Percentiles rank a stretch among this genome's conserved stretches.
These are phyloP conservation scores for Romanomermis culicivorax DNA, from an alignment of 2,888 invertebrate species.

Conservation along the genomic window DNA sequence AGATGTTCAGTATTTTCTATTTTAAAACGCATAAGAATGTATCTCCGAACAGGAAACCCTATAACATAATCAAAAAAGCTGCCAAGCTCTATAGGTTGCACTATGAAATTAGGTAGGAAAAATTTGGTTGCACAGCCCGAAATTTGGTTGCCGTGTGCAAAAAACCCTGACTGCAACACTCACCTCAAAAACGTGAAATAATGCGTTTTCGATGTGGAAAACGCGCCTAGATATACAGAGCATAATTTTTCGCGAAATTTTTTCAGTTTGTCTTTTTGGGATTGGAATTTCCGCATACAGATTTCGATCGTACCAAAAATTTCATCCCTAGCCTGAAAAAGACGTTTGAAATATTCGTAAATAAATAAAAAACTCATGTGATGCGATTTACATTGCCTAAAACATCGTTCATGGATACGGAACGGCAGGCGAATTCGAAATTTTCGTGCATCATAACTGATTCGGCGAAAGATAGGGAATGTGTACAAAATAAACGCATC, in stretches of 20 bases:
- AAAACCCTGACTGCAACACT: no score
- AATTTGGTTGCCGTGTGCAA: no score
- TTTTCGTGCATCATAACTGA: conserved; percentile 76
- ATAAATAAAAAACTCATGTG: not conserved
- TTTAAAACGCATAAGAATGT: no score
- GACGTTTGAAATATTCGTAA: not conserved
- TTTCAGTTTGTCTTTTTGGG: not conserved
- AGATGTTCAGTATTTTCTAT: no score
- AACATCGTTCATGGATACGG: not conserved
- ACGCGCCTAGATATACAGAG: not conserved
- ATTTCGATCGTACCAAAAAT: not conserved
- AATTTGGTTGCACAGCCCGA: no score
- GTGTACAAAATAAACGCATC: conserved; percentile 66
- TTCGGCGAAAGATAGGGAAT: conserved; percentile 60
- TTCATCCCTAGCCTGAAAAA: not conserved
- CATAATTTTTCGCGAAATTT: not conserved
- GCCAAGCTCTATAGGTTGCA: no score
- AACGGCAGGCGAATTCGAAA: conserved; percentile 52
- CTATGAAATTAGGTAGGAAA: no score
- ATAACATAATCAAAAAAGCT: no score
- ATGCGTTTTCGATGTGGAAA: not conserved
- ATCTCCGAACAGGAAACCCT: no score
- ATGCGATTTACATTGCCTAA: not conserved
- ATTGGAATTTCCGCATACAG: not conserved
- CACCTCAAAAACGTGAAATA: not conserved